phyloP scores from a whole-genome alignment of 2,888 invertebrate species.

The Lithodes maja region DNA sequence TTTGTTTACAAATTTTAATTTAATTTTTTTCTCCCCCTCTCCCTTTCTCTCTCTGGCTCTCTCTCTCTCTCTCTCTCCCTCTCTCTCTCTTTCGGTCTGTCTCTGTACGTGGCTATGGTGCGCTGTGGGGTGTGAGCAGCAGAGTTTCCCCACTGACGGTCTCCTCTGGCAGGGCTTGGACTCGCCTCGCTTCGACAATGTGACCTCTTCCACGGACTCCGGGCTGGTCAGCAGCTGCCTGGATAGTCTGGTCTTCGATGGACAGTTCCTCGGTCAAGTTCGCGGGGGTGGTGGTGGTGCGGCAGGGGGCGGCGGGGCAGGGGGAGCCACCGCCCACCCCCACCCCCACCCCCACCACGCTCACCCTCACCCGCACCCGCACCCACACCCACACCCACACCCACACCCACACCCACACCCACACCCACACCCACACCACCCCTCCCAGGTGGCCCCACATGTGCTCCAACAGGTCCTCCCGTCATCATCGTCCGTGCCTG shows the following conservation, averaged over 20 bases:
- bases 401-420: neutral
- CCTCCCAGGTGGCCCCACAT: slow-evolving; percentile 59
- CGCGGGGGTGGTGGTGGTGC: slow-evolving; percentile 52
- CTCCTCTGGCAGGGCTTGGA: slow-evolving; percentile 70
- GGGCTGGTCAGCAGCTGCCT: slow-evolving; percentile 67
- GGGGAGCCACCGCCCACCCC: neutral
- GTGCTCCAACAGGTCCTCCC: slow-evolving; percentile 65
- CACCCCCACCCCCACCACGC: neutral
- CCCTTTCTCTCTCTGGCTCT: slow-evolving; percentile 6
- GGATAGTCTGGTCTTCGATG: slow-evolving; percentile 69
- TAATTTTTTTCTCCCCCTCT: neutral
- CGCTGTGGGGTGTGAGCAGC: slow-evolving; percentile 22
- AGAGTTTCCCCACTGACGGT: slow-evolving; percentile 65
- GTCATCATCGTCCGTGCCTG: slow-evolving; percentile 44
- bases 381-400: slow-evolving; percentile 47
- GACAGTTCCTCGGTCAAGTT: slow-evolving; percentile 65
- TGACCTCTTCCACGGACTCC: slow-evolving; percentile 67
- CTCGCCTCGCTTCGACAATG: slow-evolving; percentile 68
- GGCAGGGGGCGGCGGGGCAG: slow-evolving; percentile 6
- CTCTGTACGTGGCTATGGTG: too few relatives aligned
- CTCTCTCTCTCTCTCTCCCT: neutral
- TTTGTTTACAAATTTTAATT: slow-evolving; percentile 12
- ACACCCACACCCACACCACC: slow-evolving; percentile 53
- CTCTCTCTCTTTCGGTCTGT: neutral
- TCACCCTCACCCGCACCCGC: neutral